These are phyloP conservation scores for Triplophysa dalaica DNA, from an alignment of 2,113 vertebrate species.

Conservation along the genomic window DNA sequence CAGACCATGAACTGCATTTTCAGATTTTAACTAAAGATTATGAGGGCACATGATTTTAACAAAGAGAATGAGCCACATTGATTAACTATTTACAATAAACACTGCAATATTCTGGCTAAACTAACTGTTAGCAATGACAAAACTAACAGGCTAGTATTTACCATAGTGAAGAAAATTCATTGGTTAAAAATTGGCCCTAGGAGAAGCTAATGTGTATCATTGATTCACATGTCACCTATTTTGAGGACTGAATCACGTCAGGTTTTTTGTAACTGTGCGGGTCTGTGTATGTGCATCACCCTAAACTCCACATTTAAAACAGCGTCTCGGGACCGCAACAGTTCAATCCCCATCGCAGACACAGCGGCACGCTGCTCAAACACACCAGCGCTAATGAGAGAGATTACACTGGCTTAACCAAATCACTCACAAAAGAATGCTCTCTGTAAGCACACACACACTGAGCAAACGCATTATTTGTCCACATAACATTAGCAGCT, in stretches of 20 bases:
- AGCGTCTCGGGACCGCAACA: slow-evolving; percentile 2
- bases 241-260: background rate
- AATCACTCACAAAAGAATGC: slow-evolving; percentile 55
- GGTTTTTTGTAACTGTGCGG: slow-evolving; percentile 21
- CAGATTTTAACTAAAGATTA: no score
- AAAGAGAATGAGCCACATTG: no score
- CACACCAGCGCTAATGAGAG: slow-evolving; percentile 57
- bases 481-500: slow-evolving; percentile 43
- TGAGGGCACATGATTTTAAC: no score
- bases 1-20: no score
- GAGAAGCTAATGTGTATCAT: no score
- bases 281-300: slow-evolving; percentile 7
- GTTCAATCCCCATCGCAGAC: slow-evolving; percentile 47
- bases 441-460: slow-evolving; percentile 45
- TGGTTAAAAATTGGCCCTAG: no score
- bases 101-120: no score
- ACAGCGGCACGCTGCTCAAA: slow-evolving; percentile 54
- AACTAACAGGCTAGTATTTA: no score
- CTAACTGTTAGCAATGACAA: no score
- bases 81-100: no score
- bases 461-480: slow-evolving; percentile 50
- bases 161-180: no score
- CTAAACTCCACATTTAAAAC: background rate
- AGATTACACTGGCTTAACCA: slow-evolving; percentile 62
- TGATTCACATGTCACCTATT: no score